Evolutionary conservation across 2,888 invertebrate genomes (phyloP).

Genomic region (Mythimna ferrago): DNA sequence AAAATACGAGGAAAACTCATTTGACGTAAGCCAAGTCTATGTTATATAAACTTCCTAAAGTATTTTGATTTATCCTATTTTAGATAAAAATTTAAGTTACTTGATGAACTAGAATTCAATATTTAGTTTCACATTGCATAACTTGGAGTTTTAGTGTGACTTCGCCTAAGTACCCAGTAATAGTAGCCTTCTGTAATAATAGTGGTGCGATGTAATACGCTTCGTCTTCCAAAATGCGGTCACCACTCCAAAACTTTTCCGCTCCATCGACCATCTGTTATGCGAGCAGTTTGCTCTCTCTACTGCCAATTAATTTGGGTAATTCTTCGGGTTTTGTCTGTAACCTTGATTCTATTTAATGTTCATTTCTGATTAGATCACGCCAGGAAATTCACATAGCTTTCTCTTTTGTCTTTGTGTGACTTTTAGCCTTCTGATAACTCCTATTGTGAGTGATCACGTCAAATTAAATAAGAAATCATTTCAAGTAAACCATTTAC

Average conservation of each 20-base stretch:
- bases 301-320: too few species aligned
- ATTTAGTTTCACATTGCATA: neutral
- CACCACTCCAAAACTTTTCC: neutral
- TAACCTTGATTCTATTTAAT: too few species aligned
- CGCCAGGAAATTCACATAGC: too few species aligned
- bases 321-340: too few species aligned
- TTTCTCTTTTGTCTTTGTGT: too few species aligned
- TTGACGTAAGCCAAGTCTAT: neutral
- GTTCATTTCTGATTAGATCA: too few species aligned
- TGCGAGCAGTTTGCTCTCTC: neutral
- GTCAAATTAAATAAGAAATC: too few species aligned
- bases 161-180: neutral
- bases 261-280: neutral
- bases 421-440: too few species aligned
- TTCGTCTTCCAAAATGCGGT: neutral
- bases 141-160: neutral
- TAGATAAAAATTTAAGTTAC: neutral
- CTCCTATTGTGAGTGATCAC: too few species aligned
- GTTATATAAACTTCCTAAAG: neutral
- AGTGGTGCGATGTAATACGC: neutral
- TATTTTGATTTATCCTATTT: neutral
- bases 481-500: too few species aligned
- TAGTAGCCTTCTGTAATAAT: neutral
- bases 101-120: neutral
- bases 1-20: neutral